Evolutionary conservation across 2,888 invertebrate species (phyloP).

Genomic region (Leptura quadrifasciata): DNA sequence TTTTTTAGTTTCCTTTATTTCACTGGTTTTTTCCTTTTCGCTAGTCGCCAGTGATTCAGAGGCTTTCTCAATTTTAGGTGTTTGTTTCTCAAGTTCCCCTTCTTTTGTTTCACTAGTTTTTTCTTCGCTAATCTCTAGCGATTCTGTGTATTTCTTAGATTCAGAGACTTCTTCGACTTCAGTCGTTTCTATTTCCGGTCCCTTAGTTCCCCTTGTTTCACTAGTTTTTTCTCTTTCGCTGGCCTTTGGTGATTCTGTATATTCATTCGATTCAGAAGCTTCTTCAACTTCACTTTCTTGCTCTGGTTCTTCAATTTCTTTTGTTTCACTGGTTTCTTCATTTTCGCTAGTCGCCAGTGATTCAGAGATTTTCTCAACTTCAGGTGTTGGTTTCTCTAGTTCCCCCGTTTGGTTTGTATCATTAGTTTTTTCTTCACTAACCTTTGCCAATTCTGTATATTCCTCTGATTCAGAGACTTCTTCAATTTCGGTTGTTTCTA

Average conservation of each 20-base stretch:
- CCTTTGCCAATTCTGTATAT: not conserved
- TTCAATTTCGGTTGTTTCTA: slow-evolving; percentile 21
- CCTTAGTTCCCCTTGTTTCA: not conserved
- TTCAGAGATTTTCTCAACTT: not conserved
- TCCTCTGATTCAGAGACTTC: not conserved
- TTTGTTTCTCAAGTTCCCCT: not conserved
- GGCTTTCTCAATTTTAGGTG: too few species aligned
- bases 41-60: too few species aligned
- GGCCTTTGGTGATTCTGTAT: not conserved
- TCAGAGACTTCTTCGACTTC: slow-evolving; percentile 24
- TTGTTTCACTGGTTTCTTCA: not conserved
- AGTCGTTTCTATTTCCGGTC: not conserved
- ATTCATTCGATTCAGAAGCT: slow-evolving; percentile 12
- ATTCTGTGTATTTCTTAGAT: not conserved
- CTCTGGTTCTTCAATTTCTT: not conserved
- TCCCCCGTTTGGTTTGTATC: not conserved
- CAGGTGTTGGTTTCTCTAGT: not conserved
- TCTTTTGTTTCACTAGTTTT: not conserved
- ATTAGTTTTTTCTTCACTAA: not conserved
- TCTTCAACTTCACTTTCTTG: not conserved
- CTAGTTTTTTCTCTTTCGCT: not conserved
- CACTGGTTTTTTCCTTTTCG: not conserved
- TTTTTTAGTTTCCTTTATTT: too few species aligned
- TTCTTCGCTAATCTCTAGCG: not conserved
- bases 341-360: not conserved